Evolutionary conservation across 2,113 vertebrate genomes (phyloP).

Genomic region (Neodontobutis hainanensis): DNA sequence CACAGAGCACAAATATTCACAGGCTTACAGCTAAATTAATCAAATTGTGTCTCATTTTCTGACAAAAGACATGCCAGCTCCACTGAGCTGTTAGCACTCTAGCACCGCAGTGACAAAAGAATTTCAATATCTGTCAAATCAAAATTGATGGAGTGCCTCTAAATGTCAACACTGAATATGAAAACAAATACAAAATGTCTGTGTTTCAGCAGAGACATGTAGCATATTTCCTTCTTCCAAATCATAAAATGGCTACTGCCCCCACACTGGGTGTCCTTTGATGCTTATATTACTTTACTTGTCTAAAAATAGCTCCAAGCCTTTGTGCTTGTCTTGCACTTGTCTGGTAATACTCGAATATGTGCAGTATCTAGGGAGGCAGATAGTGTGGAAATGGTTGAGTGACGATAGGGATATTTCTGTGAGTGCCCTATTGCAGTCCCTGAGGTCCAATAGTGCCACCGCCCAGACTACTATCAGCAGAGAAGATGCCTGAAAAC

Average conservation of each 20-base stretch:
- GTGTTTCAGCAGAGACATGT: conserved; percentile 26
- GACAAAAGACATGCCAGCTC: conserved; percentile 33
- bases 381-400: conserved; percentile 26
- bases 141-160: conserved; percentile 45
- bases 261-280: conserved; percentile 19
- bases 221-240: conserved; percentile 3
- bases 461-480: conserved; percentile 26
- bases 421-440: conserved; percentile 30
- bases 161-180: conserved; percentile 46
- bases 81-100: conserved; percentile 32
- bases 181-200: conserved; percentile 35
- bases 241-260: conserved; percentile 22
- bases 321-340: conserved; percentile 32
- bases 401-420: conserved; percentile 19
- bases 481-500: conserved; percentile 17
- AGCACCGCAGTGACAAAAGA: conserved; percentile 20
- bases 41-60: conserved; percentile 25
- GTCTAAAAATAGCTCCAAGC: conserved; percentile 28
- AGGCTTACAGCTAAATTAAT: conserved; percentile 10
- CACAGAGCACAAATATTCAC: conserved; percentile 15
- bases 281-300: conserved; percentile 17
- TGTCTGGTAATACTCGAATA: neutral
- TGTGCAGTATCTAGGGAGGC: conserved; percentile 10
- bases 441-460: conserved; percentile 27
- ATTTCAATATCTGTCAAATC: conserved; percentile 39